A percentile compares a stretch with the other conserved stretches of the same genome.
Evolutionary conservation across 2,888 invertebrate genomes (phyloP).

Genomic region (Bedellia somnulentella): DNA sequence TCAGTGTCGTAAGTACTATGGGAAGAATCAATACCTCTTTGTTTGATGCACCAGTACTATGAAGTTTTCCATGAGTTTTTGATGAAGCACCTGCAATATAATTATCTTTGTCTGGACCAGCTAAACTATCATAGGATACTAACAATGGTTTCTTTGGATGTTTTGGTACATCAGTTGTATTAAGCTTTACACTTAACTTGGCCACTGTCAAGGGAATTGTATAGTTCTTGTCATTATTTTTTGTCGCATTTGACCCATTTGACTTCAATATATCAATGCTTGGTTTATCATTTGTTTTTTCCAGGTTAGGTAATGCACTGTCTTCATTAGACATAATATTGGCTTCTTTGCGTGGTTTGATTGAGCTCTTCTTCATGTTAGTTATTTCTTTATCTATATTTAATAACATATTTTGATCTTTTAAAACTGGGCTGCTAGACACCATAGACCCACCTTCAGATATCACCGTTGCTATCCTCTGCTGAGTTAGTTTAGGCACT

Average conservation of each 20-base stretch:
- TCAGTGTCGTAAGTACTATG: constrained; percentile 71
- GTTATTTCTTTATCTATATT: constrained; percentile 21
- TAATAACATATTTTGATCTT: constrained; percentile 18
- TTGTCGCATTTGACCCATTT: neutral
- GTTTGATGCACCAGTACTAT: neutral
- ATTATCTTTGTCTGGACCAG: too few relatives aligned
- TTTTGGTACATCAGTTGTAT: neutral
- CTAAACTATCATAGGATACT: constrained; percentile 1
- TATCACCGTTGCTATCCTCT: too few relatives aligned
- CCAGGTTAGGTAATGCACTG: neutral
- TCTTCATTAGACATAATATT: constrained; percentile 11
- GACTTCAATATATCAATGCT: too few relatives aligned
- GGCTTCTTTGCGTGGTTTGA: constrained; percentile 22
- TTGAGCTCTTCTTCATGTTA: constrained; percentile 17
- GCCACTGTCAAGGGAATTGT: neutral
- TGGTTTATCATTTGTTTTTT: too few relatives aligned
- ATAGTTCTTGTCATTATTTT: neutral
- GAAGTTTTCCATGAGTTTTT: too few relatives aligned
- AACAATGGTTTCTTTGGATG: constrained; percentile 1
- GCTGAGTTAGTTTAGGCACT: too few relatives aligned
- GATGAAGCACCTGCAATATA: too few relatives aligned
- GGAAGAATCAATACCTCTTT: constrained; percentile 66
- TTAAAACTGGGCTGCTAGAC: constrained; percentile 16
- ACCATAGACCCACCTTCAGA: constrained; percentile 29
- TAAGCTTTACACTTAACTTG: neutral